These are phyloP conservation scores for Potamarius usumacintae DNA, from an alignment of 2,113 vertebrate genomes.

Conservation along the genomic window DNA sequence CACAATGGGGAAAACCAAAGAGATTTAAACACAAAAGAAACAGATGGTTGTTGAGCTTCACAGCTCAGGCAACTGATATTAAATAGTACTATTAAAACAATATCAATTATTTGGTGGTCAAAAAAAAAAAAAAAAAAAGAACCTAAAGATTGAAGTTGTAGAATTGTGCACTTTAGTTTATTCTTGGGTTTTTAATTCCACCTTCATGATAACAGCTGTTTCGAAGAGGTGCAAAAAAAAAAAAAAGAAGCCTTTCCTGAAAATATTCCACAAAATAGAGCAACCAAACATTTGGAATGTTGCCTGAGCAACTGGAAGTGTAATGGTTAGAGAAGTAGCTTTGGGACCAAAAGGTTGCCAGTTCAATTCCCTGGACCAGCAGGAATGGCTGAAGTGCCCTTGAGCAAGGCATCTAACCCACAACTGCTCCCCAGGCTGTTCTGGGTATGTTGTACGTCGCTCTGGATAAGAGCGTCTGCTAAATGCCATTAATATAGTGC, in stretches of 20 bases:
- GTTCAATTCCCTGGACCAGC: no score
- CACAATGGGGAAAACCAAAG: background rate
- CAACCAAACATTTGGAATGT: background rate
- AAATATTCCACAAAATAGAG: background rate
- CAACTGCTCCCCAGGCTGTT: no score
- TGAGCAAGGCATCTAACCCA: no score
- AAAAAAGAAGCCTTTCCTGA: background rate
- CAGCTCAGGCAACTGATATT: background rate
- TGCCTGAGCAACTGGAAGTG: background rate
- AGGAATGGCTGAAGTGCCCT: no score
- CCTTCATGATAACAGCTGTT: background rate
- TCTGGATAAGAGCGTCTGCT: no score
- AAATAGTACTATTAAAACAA: background rate
- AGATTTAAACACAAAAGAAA: background rate
- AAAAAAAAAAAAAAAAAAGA: background rate
- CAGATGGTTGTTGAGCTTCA: constrained; percentile 2
- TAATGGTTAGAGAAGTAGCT: no score
- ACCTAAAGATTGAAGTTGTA: background rate
- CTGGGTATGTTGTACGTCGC: no score
- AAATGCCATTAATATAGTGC: no score
- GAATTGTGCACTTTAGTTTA: background rate
- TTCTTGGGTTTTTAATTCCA: background rate
- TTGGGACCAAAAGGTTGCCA: no score
- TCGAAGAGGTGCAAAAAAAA: background rate
- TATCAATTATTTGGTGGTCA: background rate